Evolutionary conservation across 2,888 invertebrate genomes (phyloP), one percentile per base, ranked within the genome.

Genomic region (Pterobdella sp.): DNA sequence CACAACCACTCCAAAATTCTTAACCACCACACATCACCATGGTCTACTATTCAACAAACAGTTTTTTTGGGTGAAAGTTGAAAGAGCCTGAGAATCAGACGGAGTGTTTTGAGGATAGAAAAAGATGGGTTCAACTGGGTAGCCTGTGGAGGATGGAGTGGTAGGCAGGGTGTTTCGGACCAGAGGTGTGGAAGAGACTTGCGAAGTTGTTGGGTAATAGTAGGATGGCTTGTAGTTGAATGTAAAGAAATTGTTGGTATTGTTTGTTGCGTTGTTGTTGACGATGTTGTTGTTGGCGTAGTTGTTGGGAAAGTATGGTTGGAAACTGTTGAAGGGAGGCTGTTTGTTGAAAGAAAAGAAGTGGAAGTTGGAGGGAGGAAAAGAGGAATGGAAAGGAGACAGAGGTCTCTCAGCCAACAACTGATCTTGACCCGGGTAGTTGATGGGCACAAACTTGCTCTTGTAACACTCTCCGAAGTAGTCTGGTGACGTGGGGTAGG

Each of bases 1-100:
- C n/a, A n/a, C n/a, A n/a, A n/a, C n/a, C n/a, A n/a, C n/a, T n/a
- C n/a, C n/a, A n/a, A n/a, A n/a, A n/a, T n/a, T n/a, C n/a, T n/a
- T n/a, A n/a, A n/a, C n/a, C n/a, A n/a, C n/a, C n/a, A n/a, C n/a
- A n/a, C n/a, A n/a, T 73, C 69, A 75, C 75, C 75, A 75, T n/a
- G 75, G 65, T 36, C 73, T 35, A 34, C 65, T 73, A 35, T 75
- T 75, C 42, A 75, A 75, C 18, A 75, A 52, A 35, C 75, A 75
- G 67, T 73, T 75, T 26, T 73, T 74, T 18, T 73, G 63, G 29
- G 74, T 31, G n/a, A 74, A 36, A 37, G 72, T 72, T 1, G 72
- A 67, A 34, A 69, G 67, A 26, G 34, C 22, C 2, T 3, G 34
- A 29, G 69, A 7, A 22, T 52, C 49, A 2, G 37, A 49, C 1